Conservation (phyloP, 2,797 vertebrate genomes). For the Crenichthys baileyi region DNA sequence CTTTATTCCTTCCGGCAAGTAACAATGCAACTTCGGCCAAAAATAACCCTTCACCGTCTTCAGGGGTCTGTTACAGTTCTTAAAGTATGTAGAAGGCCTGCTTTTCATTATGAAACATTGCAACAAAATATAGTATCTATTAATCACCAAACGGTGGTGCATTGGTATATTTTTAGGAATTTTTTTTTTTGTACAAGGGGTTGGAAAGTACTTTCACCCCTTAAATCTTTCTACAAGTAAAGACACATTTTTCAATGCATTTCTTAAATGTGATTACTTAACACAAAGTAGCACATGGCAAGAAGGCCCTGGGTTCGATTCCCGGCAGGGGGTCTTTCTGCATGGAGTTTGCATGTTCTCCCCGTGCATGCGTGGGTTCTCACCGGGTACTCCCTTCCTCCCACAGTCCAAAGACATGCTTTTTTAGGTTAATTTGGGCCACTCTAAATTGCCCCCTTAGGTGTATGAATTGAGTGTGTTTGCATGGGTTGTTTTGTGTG, state of each 20-base stretch:
- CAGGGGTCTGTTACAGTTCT: not conserved
- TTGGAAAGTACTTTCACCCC: not conserved
- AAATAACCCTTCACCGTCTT: slow-evolving; percentile 18
- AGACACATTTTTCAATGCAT: not conserved
- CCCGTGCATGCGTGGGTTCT: too few species aligned
- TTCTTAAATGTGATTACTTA: not conserved
- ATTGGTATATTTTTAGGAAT: not conserved
- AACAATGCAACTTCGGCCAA: slow-evolving; percentile 48
- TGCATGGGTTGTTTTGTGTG: too few species aligned
- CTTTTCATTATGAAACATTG: slow-evolving; percentile 8
- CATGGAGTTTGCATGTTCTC: too few species aligned
- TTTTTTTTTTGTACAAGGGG: not conserved
- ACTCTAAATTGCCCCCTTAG: too few species aligned
- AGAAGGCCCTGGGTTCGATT: too few species aligned
- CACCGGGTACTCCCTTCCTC: too few species aligned
- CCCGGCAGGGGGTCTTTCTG: too few species aligned
- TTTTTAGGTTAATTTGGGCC: too few species aligned
- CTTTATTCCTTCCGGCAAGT: slow-evolving; percentile 37
- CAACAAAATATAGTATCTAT: not conserved
- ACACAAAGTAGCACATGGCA: not conserved
- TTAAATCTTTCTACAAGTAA: not conserved
- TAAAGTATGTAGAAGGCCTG: slow-evolving; percentile 12
- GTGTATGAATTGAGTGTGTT: too few species aligned
- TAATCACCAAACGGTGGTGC: not conserved
- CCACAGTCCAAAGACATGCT: too few species aligned